These are phyloP conservation scores for Diadophis punctatus DNA, from an alignment of 2,113 vertebrate species.

Conservation along the genomic window DNA sequence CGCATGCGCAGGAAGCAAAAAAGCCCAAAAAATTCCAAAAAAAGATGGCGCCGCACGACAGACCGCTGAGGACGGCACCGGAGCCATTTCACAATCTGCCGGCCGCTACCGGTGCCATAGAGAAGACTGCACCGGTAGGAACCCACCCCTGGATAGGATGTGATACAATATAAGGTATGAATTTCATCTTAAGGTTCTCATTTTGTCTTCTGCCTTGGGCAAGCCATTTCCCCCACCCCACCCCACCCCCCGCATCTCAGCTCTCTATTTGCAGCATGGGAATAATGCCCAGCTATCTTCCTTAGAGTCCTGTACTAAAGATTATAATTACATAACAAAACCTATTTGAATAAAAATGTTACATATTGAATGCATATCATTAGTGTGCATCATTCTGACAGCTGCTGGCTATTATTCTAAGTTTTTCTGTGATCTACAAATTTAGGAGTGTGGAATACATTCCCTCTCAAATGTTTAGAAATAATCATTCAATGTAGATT, in stretches of 20 bases:
- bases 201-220: neutral
- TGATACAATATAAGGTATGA: neutral
- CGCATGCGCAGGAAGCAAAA: too few species aligned
- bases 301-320: neutral
- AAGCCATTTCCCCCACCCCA: neutral
- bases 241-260: neutral
- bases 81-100: too few species aligned
- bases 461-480: neutral
- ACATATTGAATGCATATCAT: neutral
- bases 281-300: neutral
- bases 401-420: neutral
- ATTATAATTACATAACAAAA: neutral
- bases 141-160: too few species aligned
- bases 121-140: too few species aligned
- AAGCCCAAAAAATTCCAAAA: too few species aligned
- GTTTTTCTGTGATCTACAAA: neutral
- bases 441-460: neutral
- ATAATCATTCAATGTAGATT: neutral
- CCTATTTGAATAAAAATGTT: neutral
- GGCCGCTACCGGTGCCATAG: too few species aligned
- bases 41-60: too few species aligned
- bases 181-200: neutral
- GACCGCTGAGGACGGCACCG: too few species aligned
- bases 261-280: neutral
- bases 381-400: neutral